Base-by-base conservation (phyloP, 2,797 vertebrate genomes). In the Poecilia gillii region DNA sequence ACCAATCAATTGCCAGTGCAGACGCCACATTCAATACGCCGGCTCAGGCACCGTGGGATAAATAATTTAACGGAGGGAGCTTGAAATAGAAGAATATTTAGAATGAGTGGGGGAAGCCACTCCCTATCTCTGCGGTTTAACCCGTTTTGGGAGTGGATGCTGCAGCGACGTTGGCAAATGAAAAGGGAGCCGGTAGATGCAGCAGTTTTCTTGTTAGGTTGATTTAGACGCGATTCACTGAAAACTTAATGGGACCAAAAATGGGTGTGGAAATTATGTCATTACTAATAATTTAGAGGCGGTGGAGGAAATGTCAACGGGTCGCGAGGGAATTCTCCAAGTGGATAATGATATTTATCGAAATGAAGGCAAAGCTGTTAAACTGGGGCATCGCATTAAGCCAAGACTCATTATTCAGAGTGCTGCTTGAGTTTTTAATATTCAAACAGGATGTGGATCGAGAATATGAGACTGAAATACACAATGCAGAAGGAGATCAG, bases 21-120 rank as follows among this genome's bases (percentile, higher is more conserved):
- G 80, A 77, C 71, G 53, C 74, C 20, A 7, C 1, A 68, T 68
- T 78, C 45, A 76, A 84, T 80, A 49, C 51, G 7, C 18, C 39
- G 53, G 59, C 74, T 0, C 74, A 76, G 80, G 33, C 66, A 25
- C 66, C 14, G 51, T 49, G 6, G 43, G 14, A 88, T 94, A 82
- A 90, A 91, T 90, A 80, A 92, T 92, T 93, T 53, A 91, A 74
- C 3, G 6, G 25, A 16, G n/a, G 51, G 72, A 72, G 51, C 80
- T 80, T 74, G 7, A 68, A 84, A 71, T 47, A 73, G 70, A 85
- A 59, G 66, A 84, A 89, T 82, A 72, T 86, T 77, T 73, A 76
- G 18, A 77, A 4, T 1, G 7, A 2, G 14, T 1, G n/a, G 49
- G 6, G 51, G 74, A 78, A 46, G 79, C 71, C 75, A 51, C 73